phyloP scores from a whole-genome alignment of 53 echinoderm and acorn worm species.

The Hippasteria phrygiana region DNA sequence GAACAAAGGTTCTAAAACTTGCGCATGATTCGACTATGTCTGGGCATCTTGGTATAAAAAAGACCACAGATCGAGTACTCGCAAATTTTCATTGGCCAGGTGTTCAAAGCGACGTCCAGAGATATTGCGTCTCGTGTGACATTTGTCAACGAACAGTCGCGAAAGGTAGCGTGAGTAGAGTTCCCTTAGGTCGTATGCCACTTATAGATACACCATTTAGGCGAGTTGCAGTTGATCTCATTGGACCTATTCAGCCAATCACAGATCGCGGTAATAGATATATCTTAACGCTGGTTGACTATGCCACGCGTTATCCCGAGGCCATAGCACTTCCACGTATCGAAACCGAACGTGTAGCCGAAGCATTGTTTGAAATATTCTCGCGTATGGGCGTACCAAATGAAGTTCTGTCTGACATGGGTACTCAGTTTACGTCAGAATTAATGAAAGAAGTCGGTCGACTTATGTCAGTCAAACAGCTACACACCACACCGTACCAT shows the following conservation, averaged over 20 bases:
- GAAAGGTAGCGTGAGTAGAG: constrained; percentile 54
- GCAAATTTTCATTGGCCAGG: constrained; percentile 63
- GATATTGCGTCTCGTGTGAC: constrained; percentile 68
- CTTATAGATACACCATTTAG: constrained; percentile 56
- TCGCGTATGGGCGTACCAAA: constrained; percentile 64
- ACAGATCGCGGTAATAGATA: constrained; percentile 59
- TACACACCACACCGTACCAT: constrained; percentile 61
- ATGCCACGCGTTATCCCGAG: constrained; percentile 62
- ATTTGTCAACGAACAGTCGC: constrained; percentile 68
- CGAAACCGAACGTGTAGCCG: constrained; percentile 54
- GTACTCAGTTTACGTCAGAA: constrained; percentile 55
- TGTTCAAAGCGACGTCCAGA: constrained; percentile 38
- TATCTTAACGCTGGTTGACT: constrained; percentile 59
- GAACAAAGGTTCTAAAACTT: constrained; percentile 42
- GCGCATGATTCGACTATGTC: constrained; percentile 53
- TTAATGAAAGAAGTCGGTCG: constrained; percentile 67
- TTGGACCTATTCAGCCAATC: constrained; percentile 57
- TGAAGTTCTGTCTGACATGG: constrained; percentile 66
- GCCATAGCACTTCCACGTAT: constrained; percentile 60
- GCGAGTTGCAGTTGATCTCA: constrained; percentile 68
- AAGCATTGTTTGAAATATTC: constrained; percentile 64
- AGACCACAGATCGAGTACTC: constrained; percentile 48
- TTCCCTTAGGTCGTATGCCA: constrained; percentile 61
- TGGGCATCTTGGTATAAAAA: constrained; percentile 46
- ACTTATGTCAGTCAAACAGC: constrained; percentile 52